Base-by-base conservation (phyloP, 2,888 invertebrate species). In the Philereme vetulata region DNA sequence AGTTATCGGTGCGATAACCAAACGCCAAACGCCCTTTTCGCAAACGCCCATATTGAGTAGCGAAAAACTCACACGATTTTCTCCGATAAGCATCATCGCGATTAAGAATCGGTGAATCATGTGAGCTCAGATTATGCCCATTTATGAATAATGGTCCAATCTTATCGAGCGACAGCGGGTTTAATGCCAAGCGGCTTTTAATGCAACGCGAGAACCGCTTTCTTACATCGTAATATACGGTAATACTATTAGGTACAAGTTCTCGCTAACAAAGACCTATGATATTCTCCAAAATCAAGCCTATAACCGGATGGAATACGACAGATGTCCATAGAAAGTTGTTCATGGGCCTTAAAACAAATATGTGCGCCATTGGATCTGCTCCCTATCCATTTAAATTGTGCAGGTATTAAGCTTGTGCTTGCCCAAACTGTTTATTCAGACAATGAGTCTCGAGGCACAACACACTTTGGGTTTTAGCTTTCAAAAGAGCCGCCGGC, bases 401-500 rank as follows among this genome's bases (percentile, higher is more conserved):
- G 86, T 86, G 79, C 84, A 85, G 85, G 86, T 89, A 89, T 88
- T 88, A 88, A 85, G 76, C 78, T 74, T 68, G 72, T 91, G 82
- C 91, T 90, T 90, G 81, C 76, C 63, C 73, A 74, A 78, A 68
- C 65, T 87, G 87, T 93, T 91, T 90, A 81, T 74, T 77, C 76
- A 83, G 86, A 86, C 86, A 87, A 88, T 85, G 90, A 85, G 89
- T 86, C 85, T 87, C 79, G 80, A 89, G 85, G 84, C 88, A 86
- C 80, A 86, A 92, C 92, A 92, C 79, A 91, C 89, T 85, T 92
- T 85, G 87, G 86, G 91, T 92, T 92, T 93, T 92, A 92, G 82
- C 85, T 91, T 90, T 90, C 91, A 91, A 92, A 89, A 84, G 88
- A 70, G 82, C 90, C 91, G 90, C 80, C 88, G 81, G 90, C 80